A percentile compares a stretch with the other conserved stretches of the same genome.
These are phyloP conservation scores for Timema podura DNA, from an alignment of 2,888 invertebrate species.

Conservation along the genomic window DNA sequence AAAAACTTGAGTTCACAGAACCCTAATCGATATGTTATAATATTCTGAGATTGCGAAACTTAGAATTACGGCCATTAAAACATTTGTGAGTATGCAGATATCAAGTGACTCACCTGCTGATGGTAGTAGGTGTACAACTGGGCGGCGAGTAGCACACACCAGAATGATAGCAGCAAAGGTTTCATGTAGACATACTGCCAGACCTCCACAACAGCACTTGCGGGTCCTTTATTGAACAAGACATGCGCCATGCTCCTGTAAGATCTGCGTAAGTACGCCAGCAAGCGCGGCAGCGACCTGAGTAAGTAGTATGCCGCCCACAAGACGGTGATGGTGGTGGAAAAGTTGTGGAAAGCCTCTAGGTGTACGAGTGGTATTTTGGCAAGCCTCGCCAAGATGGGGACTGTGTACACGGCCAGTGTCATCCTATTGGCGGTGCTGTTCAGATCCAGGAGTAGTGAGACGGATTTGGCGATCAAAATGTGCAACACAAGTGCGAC, in stretches of 20 bases:
- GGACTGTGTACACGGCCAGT: conserved; percentile 47
- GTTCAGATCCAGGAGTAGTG: conserved; percentile 31
- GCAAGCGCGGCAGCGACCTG: conserved; percentile 42
- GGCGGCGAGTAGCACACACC: conserved; percentile 46
- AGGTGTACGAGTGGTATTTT: conserved; percentile 43
- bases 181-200: conserved; percentile 47
- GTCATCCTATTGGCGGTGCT: conserved; percentile 36
- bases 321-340: conserved; percentile 44
- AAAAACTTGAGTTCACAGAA: too few relatives aligned
- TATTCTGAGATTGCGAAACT: too few relatives aligned
- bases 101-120: conserved; percentile 17
- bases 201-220: conserved; percentile 41
- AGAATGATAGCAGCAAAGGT: conserved; percentile 48
- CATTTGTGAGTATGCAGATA: not conserved
- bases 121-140: conserved; percentile 40
- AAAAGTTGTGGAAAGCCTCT: conserved; percentile 46
- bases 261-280: conserved; percentile 40
- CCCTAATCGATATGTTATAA: too few relatives aligned
- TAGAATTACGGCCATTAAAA: too few relatives aligned
- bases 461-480: conserved; percentile 40
- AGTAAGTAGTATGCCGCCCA: conserved; percentile 44
- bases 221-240: conserved; percentile 38
- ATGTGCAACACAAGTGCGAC: conserved; percentile 35
- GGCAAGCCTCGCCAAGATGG: conserved; percentile 47
- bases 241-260: conserved; percentile 35